Base-by-base conservation (phyloP, 2,797 vertebrate genomes). In the Onychomys arenicola region DNA sequence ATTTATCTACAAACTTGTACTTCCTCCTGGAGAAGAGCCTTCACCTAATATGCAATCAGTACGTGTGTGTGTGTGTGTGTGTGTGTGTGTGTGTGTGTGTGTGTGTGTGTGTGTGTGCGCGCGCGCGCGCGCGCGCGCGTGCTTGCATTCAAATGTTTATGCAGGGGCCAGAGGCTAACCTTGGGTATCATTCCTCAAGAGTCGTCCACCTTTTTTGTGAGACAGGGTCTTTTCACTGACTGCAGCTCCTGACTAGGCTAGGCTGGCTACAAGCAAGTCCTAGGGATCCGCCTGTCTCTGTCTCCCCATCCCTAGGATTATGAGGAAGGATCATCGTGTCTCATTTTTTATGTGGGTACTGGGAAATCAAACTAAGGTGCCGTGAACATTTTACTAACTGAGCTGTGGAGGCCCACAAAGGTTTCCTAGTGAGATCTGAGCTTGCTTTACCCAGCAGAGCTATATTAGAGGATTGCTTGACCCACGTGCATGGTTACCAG, bases 31-130 rank as follows among this genome's bases (percentile, higher is more conserved):
- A 90, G 67, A 95, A 95, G 78, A 87, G 37, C 69, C 88, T 43
- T 91, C 49, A 82, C 91, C 92, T 95, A 76, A 93, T 92, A 89
- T 89, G 52, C 93, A 87, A 96, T 94, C 0, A 43, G 96, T 7
- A 80, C 59, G 69, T 65, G 59, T 46, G 82, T 83, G 59, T 46
- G 16, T 46, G 55, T 14, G 27, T 84, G 25, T 32, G 37, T 65
- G 59, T 21, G 59, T 65, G 16, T 32, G 25, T 61, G n/a, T 61
- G 80, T 82, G n/a, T 82, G n/a, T 61, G 57, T 46, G 80, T 61
- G 80, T 63, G 37, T 63, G 59, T 63, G 81, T 11, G 16, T 46
- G 25, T 32, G 37, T 65, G 59, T 21, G 59, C 65, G 16, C 32
- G 25, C 61, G n/a, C 61, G 80, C 82, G n/a, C 82, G n/a, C 61